Conservation (phyloP, 2,888 invertebrate species). For the Gymnoscelis rufifasciata region DNA sequence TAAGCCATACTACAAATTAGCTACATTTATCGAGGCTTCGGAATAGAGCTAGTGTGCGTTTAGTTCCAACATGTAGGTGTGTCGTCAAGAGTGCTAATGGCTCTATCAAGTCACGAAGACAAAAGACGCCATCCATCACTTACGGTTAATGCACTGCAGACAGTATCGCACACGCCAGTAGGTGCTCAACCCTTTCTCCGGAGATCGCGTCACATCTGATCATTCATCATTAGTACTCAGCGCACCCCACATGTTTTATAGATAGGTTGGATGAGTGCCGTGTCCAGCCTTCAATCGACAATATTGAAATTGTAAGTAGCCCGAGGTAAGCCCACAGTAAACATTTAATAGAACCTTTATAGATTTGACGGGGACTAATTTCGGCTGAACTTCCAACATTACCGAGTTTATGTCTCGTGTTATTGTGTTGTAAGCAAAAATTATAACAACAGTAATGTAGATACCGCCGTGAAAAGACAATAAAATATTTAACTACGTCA, state of each 20-base stretch:
- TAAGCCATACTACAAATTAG: too few species aligned
- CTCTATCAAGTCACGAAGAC: constrained; percentile 46
- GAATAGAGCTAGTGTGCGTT: too few species aligned
- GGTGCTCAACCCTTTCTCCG: constrained; percentile 55
- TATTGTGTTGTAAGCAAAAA: constrained; percentile 54
- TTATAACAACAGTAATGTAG: constrained; percentile 58
- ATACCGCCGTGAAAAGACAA: constrained; percentile 63
- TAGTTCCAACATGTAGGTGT: constrained; percentile 5
- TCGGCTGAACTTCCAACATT: constrained; percentile 37
- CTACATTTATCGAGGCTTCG: too few species aligned
- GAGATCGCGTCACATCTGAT: constrained; percentile 40
- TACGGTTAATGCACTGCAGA: constrained; percentile 55
- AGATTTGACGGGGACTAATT: constrained; percentile 35
- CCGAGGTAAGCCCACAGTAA: constrained; percentile 7
- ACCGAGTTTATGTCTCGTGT: constrained; percentile 41
- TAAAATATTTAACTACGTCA: constrained; percentile 69
- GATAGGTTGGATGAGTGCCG: background rate
- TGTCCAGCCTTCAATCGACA: too few species aligned
- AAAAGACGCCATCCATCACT: constrained; percentile 63
- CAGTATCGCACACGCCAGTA: constrained; percentile 27
- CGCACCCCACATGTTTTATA: constrained; percentile 19
- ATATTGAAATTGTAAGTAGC: background rate
- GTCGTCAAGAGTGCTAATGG: constrained; percentile 43
- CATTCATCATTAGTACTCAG: constrained; percentile 36
- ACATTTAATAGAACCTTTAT: constrained; percentile 25